phyloP scores from a whole-genome alignment of 1,140 invertebrate genomes.

The Aphelenchoides avenae region DNA sequence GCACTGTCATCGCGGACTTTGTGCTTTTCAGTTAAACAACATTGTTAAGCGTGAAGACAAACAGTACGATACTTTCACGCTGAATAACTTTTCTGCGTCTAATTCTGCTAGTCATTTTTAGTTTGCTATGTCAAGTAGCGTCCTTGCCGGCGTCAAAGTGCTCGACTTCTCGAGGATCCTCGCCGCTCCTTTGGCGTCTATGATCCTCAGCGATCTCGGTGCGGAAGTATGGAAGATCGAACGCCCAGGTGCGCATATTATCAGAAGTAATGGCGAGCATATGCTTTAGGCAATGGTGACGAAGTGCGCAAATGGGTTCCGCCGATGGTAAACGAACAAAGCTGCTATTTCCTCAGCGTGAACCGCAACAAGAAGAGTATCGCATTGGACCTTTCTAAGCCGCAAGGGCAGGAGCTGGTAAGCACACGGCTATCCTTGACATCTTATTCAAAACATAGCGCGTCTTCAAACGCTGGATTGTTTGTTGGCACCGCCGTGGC shows the following conservation, averaged over 20 bases:
- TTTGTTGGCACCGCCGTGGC: no score
- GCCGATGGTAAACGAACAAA: conserved; percentile 75
- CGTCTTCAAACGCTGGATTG: no score
- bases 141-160: conserved; percentile 70
- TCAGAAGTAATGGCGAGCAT: neutral
- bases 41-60: no score
- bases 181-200: conserved; percentile 81
- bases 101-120: no score
- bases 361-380: conserved; percentile 95
- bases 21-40: no score
- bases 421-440: no score
- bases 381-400: conserved; percentile 75
- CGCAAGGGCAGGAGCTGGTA: conserved; percentile 71
- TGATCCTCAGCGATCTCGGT: conserved; percentile 86
- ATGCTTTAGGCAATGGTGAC: conserved; percentile 70
- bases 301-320: conserved; percentile 87
- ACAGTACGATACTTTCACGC: no score
- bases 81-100: no score
- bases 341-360: conserved; percentile 77
- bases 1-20: no score
- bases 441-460: no score
- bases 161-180: conserved; percentile 79
- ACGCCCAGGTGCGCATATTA: conserved; percentile 58
- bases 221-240: conserved; percentile 83
- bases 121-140: no score